phyloP scores from a whole-genome alignment of 2,797 vertebrate genomes.

The Euthynnus affinis region DNA sequence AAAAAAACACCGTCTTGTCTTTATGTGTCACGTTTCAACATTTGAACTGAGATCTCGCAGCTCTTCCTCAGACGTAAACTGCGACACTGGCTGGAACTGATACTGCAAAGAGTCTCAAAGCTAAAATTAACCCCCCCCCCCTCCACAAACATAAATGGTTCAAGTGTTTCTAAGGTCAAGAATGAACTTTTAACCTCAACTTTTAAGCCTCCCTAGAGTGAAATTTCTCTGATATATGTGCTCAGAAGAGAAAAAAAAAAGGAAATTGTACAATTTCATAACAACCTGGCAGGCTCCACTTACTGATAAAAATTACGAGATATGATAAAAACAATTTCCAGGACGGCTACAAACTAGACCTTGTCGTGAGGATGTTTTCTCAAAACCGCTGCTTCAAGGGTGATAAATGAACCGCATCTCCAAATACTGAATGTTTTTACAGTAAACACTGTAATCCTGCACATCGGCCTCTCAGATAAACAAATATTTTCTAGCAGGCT shows the following conservation, averaged over 20 bases:
- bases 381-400: neutral
- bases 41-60: neutral
- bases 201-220: neutral
- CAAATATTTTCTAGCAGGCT: neutral
- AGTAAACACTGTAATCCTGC: neutral
- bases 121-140: constrained; percentile 35
- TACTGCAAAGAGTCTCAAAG: neutral
- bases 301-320: neutral
- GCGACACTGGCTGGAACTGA: neutral
- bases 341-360: no score
- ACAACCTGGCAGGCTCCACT: neutral
- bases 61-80: neutral
- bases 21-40: neutral
- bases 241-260: neutral
- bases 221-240: neutral
- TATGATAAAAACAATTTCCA: neutral
- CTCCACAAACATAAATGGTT: constrained; percentile 6
- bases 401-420: neutral
- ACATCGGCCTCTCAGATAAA: neutral
- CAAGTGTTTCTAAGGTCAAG: neutral
- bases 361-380: neutral
- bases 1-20: no score
- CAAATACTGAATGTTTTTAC: neutral
- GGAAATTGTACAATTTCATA: neutral
- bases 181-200: neutral